Evolutionary conservation across 2,888 invertebrate genomes (phyloP).

Genomic region (Dolichomitus sp.): DNA sequence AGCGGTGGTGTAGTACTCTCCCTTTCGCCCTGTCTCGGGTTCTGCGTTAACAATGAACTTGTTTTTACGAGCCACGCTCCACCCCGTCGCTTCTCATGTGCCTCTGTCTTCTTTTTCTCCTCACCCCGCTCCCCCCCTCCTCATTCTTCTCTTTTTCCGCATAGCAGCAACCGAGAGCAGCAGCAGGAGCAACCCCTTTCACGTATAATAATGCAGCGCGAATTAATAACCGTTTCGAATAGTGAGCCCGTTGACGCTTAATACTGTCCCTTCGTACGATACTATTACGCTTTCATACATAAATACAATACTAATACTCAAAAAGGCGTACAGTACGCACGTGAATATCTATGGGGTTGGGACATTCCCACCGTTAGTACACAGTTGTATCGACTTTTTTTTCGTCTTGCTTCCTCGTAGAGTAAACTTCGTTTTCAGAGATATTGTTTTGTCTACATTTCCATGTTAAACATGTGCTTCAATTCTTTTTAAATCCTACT

Average conservation of each 20-base stretch:
- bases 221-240: constrained; percentile 83
- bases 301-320: constrained; percentile 43
- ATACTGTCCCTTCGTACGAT: constrained; percentile 47
- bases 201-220: constrained; percentile 71
- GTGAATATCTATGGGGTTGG: constrained; percentile 43
- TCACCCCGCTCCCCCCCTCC: constrained; percentile 32
- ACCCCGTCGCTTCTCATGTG: constrained; percentile 70
- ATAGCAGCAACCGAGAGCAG: constrained; percentile 22
- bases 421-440: neutral
- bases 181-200: constrained; percentile 52
- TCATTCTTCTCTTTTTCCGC: constrained; percentile 42
- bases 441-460: neutral
- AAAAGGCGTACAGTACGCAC: constrained; percentile 25
- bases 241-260: constrained; percentile 64
- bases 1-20: constrained; percentile 45
- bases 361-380: constrained; percentile 44
- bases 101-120: constrained; percentile 50
- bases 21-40: constrained; percentile 58
- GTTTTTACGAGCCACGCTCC: constrained; percentile 80
- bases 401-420: neutral
- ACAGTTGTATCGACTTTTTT: neutral
- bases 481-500: neutral
- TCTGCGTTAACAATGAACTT: constrained; percentile 82
- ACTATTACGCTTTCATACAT: constrained; percentile 52
- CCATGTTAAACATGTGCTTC: neutral